Conservation (phyloP, 23 tunicate species). For the Ciona savignyi region DNA sequence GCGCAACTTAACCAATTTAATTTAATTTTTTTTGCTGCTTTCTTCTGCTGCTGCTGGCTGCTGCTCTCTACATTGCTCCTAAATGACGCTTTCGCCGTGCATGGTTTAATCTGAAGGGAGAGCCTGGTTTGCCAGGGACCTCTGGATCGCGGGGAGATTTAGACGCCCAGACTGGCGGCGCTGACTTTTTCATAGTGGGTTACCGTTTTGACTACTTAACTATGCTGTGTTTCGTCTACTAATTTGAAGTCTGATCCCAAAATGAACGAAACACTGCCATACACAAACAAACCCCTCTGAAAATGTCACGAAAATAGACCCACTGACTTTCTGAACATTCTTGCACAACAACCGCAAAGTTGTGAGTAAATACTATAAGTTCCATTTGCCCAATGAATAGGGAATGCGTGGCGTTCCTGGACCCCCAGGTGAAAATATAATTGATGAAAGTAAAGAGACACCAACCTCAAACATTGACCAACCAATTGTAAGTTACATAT, state of each 20-base stretch:
- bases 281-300: neutral
- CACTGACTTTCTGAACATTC: neutral
- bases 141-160: conserved; percentile 30
- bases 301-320: neutral
- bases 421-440: conserved; percentile 36
- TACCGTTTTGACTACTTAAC: neutral
- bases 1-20: too few species aligned
- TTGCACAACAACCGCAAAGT: neutral
- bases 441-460: conserved; percentile 19
- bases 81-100: conserved; percentile 15
- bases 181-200: conserved; percentile 14
- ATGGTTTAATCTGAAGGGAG: conserved; percentile 8
- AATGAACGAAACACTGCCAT: too few species aligned
- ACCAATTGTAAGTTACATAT: conserved; percentile 15
- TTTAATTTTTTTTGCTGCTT: too few species aligned
- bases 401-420: conserved; percentile 47
- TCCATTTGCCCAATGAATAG: neutral
- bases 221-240: too few species aligned
- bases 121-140: conserved; percentile 3
- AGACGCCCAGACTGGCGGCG: conserved; percentile 12
- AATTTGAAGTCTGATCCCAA: too few species aligned
- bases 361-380: neutral
- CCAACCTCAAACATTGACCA: conserved; percentile 12
- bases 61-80: too few species aligned
- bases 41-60: too few species aligned